These are phyloP conservation scores for Ophion slaviceki DNA, from an alignment of 2,888 invertebrate genomes.

Conservation along the genomic window DNA sequence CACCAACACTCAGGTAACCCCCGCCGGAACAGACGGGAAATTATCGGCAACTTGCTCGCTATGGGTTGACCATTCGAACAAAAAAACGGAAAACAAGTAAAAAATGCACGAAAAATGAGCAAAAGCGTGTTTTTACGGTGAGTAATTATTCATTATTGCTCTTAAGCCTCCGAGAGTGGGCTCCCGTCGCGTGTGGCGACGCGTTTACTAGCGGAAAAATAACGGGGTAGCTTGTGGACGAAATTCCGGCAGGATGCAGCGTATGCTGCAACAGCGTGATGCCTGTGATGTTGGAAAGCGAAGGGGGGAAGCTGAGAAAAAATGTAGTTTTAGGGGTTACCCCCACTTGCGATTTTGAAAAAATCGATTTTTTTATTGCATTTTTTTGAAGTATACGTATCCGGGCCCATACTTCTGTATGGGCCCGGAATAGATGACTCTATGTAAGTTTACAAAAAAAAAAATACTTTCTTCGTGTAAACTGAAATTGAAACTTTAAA, in stretches of 20 bases:
- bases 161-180: background rate
- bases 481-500: too few species aligned
- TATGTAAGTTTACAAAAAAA: too few species aligned
- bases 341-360: too few species aligned
- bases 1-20: slow-evolving; percentile 14
- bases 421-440: too few species aligned
- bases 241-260: background rate
- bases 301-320: background rate
- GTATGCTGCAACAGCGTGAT: background rate
- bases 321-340: background rate
- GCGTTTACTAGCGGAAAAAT: background rate
- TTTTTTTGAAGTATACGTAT: too few species aligned
- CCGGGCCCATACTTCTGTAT: too few species aligned
- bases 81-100: background rate
- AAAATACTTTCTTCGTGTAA: too few species aligned
- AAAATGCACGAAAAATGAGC: background rate
- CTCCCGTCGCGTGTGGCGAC: background rate
- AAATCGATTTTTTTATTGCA: too few species aligned
- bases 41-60: slow-evolving; percentile 33
- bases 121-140: background rate
- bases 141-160: background rate
- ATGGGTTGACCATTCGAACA: background rate
- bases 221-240: background rate
- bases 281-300: background rate
- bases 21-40: slow-evolving; percentile 47